Percentiles rank a stretch among this genome's conserved stretches.
These are phyloP conservation scores for Dendrocopos noguchii DNA, from an alignment of 2,113 vertebrate species.

Conservation along the genomic window DNA sequence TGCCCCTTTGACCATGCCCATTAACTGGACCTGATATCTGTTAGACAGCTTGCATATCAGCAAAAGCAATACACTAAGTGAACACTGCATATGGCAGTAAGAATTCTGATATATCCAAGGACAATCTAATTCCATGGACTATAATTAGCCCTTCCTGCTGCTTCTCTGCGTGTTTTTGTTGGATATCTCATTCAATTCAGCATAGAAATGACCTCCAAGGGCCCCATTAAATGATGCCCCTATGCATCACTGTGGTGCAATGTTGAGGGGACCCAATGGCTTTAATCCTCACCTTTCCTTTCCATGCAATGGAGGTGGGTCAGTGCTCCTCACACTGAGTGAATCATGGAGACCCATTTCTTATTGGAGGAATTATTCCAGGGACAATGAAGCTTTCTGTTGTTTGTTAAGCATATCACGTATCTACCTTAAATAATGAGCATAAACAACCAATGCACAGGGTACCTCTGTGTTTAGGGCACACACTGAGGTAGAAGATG, in stretches of 20 bases:
- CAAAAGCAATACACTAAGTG: background rate
- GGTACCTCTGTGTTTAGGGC: background rate
- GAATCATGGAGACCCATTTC: background rate
- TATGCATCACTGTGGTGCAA: rapidly evolving
- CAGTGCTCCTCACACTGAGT: background rate
- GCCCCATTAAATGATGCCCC: background rate
- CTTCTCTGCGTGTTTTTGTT: background rate
- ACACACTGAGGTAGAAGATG: background rate
- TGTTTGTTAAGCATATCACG: background rate
- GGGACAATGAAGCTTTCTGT: background rate
- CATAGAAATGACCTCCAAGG: background rate
- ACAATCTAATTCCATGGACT: background rate
- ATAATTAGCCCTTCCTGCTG: background rate
- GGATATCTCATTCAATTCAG: background rate
- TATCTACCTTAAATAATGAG: constrained; percentile 10
- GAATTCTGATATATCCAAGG: background rate
- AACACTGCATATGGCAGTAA: background rate
- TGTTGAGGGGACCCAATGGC: background rate
- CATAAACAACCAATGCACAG: background rate
- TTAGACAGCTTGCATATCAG: background rate
- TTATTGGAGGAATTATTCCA: background rate
- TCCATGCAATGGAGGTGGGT: background rate
- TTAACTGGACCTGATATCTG: background rate
- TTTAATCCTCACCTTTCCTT: background rate
- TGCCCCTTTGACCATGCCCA: background rate